Percentiles rank a stretch among this genome's conserved stretches.
Evolutionary conservation across 1,140 invertebrate species (phyloP).

Genomic region (Diabrotica undecimpunctata): DNA sequence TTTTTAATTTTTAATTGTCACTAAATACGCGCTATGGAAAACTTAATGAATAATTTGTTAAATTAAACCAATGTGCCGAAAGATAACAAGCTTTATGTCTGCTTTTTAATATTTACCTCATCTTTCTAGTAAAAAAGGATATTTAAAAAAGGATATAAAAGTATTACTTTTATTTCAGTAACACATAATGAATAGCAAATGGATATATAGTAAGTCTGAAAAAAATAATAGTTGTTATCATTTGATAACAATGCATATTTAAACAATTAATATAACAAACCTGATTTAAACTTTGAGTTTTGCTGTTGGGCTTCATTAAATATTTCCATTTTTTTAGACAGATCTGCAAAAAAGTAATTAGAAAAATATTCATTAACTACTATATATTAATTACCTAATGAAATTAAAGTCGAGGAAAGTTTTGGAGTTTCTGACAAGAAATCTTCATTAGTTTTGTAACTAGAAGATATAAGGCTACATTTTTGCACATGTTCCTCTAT

Average conservation of each 20-base stretch:
- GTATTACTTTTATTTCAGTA: conserved; percentile 28
- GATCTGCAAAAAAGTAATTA: conserved; percentile 44
- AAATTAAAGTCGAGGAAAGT: conserved; percentile 46
- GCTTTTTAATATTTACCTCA: neutral
- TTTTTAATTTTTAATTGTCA: no score
- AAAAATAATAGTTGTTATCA: conserved; percentile 28
- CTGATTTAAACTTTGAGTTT: conserved; percentile 24
- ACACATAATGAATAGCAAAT: conserved; percentile 13
- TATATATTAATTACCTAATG: conserved; percentile 26
- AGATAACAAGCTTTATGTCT: neutral
- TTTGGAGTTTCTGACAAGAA: conserved; percentile 48
- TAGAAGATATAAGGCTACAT: conserved; percentile 52
- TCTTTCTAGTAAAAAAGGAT: conserved; percentile 20
- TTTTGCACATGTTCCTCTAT: conserved; percentile 48
- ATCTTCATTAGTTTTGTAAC: conserved; percentile 48
- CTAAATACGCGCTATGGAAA: no score
- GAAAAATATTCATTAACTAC: neutral
- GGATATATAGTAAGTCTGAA: conserved; percentile 27
- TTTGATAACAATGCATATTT: neutral
- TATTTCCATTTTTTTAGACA: conserved; percentile 48
- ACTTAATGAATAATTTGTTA: no score
- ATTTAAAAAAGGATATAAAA: conserved; percentile 42
- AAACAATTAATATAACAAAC: conserved; percentile 25
- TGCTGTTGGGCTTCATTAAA: conserved; percentile 25
- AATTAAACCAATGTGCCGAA: no score